Percentiles rank a stretch among this genome's conserved stretches.
phyloP scores from a whole-genome alignment of 2,888 invertebrate genomes.

The Leptarthrus brevirostris region DNA sequence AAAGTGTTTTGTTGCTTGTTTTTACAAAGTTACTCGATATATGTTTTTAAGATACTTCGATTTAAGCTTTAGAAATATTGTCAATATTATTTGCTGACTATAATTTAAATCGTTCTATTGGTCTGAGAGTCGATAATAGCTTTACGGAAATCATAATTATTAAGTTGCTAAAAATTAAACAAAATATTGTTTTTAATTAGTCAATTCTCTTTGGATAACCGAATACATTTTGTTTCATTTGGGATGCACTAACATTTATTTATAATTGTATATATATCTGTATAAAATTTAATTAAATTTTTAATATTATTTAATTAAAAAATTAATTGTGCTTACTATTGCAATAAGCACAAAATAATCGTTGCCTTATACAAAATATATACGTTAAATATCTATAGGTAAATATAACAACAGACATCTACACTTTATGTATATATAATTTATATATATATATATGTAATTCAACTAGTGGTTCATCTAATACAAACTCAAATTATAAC shows the following conservation, averaged over 20 bases:
- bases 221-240: conserved; percentile 32
- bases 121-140: no score
- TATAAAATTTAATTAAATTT: not conserved
- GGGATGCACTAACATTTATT: conserved; percentile 58
- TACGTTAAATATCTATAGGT: conserved; percentile 51
- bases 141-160: no score
- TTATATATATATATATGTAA: conserved; percentile 55
- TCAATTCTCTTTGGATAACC: conserved; percentile 6
- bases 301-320: not conserved
- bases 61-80: no score
- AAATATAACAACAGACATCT: conserved; percentile 63
- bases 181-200: not conserved
- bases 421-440: conserved; percentile 59
- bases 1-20: no score
- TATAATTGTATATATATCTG: conserved; percentile 23
- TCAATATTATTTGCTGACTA: no score
- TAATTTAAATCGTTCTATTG: no score
- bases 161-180: no score
- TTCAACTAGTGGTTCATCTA: conserved; percentile 58
- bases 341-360: conserved; percentile 1
- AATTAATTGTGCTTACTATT: conserved; percentile 4
- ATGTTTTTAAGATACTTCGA: no score
- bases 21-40: no score
- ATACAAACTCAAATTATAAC: conserved; percentile 57
- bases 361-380: conserved; percentile 53